Conservation (phyloP, 2,113 vertebrate genomes). For the Enhydra lutris region DNA sequence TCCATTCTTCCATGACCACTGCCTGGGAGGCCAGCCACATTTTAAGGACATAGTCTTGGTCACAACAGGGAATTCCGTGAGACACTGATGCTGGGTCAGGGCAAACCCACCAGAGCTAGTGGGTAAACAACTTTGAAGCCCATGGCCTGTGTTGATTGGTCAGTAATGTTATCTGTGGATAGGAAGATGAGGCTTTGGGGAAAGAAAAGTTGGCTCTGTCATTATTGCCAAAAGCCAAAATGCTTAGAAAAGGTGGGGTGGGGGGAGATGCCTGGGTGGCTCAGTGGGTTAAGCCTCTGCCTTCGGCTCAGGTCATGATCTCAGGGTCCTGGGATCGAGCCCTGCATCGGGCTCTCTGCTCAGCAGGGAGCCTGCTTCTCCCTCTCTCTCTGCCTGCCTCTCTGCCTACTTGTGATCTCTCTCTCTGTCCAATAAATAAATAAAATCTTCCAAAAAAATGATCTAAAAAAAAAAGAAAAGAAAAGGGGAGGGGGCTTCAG, state of each 20-base stretch:
- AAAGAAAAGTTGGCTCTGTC: conserved; percentile 8
- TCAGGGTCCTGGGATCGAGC: too few relatives aligned
- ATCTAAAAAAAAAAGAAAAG: too few relatives aligned
- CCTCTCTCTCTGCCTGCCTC: too few relatives aligned
- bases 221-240: conserved; percentile 31
- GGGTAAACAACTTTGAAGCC: conserved; percentile 63
- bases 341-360: too few relatives aligned
- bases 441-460: too few relatives aligned
- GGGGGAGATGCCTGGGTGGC: too few relatives aligned
- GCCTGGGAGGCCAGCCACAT: conserved; percentile 63
- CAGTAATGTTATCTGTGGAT: conserved; percentile 57
- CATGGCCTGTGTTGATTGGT: conserved; percentile 1
- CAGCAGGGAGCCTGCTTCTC: too few relatives aligned
- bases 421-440: too few relatives aligned
- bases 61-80: conserved; percentile 55
- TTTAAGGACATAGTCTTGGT: conserved; percentile 63
- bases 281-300: too few relatives aligned
- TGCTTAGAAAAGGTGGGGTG: not conserved
- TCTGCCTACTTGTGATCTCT: too few relatives aligned
- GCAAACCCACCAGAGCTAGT: not conserved
- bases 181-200: conserved; percentile 24
- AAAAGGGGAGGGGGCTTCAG: not conserved
- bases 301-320: too few relatives aligned
- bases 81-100: conserved; percentile 32
- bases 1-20: conserved; percentile 71